Conservation (phyloP, 2,113 vertebrate genomes). For the Chaenogobius annularis region DNA sequence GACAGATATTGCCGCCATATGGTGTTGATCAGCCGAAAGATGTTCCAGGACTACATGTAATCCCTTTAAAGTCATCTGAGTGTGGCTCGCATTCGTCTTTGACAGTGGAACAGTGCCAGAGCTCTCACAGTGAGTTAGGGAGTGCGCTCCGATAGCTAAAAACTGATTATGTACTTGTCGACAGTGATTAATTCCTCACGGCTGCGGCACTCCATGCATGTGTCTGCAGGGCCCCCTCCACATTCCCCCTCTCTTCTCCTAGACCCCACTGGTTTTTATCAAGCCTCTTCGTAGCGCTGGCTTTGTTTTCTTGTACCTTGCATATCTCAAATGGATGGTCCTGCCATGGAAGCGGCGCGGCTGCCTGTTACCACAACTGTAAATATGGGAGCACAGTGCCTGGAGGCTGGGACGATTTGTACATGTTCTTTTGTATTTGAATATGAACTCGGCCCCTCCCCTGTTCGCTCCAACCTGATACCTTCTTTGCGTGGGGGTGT, state of each 20-base stretch:
- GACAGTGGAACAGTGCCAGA: slow-evolving; percentile 13
- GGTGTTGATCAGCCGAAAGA: neutral
- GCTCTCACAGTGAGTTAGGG: slow-evolving; percentile 22
- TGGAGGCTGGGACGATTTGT: slow-evolving; percentile 69
- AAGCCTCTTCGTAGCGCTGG: slow-evolving; percentile 28
- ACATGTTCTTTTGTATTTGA: slow-evolving; percentile 76
- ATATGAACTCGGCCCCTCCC: slow-evolving; percentile 38
- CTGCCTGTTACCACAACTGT: slow-evolving; percentile 62
- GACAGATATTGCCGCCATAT: neutral
- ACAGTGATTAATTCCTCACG: slow-evolving; percentile 52
- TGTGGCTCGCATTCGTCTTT: slow-evolving; percentile 15
- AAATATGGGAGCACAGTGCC: slow-evolving; percentile 70
- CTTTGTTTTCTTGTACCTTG: slow-evolving; percentile 54
- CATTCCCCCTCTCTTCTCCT: slow-evolving; percentile 20
- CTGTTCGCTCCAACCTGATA: slow-evolving; percentile 31
- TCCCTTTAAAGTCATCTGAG: slow-evolving; percentile 7
- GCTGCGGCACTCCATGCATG: slow-evolving; percentile 42
- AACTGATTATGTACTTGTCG: slow-evolving; percentile 44
- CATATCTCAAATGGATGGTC: slow-evolving; percentile 53
- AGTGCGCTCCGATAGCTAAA: slow-evolving; percentile 43
- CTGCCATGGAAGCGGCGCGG: slow-evolving; percentile 44
- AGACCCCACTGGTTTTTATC: slow-evolving; percentile 46
- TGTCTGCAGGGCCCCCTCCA: slow-evolving; percentile 36
- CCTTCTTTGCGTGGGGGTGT: slow-evolving; percentile 43
- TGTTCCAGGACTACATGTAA: neutral